Percentiles rank a stretch among this genome's conserved stretches.
Conservation (phyloP, 2,797 vertebrate genomes). For the Notolabrus celidotus region DNA sequence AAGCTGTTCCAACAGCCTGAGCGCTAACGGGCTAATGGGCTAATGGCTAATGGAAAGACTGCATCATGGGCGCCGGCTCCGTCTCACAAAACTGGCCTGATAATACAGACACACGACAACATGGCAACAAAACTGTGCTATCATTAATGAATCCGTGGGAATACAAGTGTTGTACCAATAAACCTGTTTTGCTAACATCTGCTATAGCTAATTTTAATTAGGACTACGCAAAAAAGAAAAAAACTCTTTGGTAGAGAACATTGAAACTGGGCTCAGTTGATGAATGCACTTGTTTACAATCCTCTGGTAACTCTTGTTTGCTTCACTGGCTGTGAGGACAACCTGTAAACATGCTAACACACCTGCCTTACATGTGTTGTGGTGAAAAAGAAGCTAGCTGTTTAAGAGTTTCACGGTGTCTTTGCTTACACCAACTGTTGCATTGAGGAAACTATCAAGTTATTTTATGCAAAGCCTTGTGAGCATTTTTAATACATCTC, state of each 20-base stretch:
- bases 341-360: constrained; percentile 22
- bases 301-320: constrained; percentile 29
- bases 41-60: constrained; percentile 84
- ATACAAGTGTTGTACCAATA: constrained; percentile 56
- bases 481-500: neutral
- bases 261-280: constrained; percentile 46
- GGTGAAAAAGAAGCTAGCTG: constrained; percentile 9
- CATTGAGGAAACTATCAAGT: neutral
- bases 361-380: neutral
- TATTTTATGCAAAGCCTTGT: neutral
- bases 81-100: constrained; percentile 74
- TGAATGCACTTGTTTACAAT: constrained; percentile 54
- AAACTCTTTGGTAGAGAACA: constrained; percentile 44
- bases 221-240: constrained; percentile 28
- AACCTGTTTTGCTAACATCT: constrained; percentile 71
- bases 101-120: constrained; percentile 66
- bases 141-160: constrained; percentile 69
- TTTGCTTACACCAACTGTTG: neutral
- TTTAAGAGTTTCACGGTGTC: neutral
- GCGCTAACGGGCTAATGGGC: constrained; percentile 86
- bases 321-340: constrained; percentile 32
- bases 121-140: constrained; percentile 52
- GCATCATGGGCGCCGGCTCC: constrained; percentile 70
- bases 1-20: constrained; percentile 89
- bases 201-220: constrained; percentile 62